Evolutionary conservation across 2,888 invertebrate genomes (phyloP).

Genomic region (Rhamnusium bicolor): DNA sequence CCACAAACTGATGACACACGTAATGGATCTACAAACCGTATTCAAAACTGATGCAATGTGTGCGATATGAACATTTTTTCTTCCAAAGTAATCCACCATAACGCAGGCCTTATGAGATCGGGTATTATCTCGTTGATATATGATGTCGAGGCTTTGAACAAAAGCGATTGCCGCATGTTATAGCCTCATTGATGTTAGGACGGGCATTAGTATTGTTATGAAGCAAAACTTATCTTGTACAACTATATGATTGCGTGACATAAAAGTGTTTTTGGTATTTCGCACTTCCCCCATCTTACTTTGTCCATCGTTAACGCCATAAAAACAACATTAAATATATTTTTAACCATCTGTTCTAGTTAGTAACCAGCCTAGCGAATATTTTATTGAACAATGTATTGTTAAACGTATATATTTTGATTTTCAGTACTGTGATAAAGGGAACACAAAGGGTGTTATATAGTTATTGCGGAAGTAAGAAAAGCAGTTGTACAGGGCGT

Average conservation of each 20-base stretch:
- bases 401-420: no score
- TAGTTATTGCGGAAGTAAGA: no score
- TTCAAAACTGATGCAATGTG: constrained; percentile 10
- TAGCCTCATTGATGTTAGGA: constrained; percentile 26
- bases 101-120: constrained; percentile 25
- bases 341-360: no score
- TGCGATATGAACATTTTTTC: constrained; percentile 12
- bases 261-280: neutral
- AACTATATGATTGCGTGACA: neutral
- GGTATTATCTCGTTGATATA: constrained; percentile 33
- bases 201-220: constrained; percentile 20
- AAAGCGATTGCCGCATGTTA: constrained; percentile 30
- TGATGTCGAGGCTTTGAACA: constrained; percentile 30
- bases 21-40: neutral
- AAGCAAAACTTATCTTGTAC: neutral
- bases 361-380: no score
- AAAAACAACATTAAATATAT: no score
- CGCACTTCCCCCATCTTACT: neutral
- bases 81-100: constrained; percentile 13
- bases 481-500: no score
- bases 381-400: no score
- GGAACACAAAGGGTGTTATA: no score
- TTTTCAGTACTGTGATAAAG: no score
- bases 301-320: no score
- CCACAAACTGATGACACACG: neutral